Conservation (phyloP, 2,797 vertebrate genomes). For the Dendrocincla fuliginosa region DNA sequence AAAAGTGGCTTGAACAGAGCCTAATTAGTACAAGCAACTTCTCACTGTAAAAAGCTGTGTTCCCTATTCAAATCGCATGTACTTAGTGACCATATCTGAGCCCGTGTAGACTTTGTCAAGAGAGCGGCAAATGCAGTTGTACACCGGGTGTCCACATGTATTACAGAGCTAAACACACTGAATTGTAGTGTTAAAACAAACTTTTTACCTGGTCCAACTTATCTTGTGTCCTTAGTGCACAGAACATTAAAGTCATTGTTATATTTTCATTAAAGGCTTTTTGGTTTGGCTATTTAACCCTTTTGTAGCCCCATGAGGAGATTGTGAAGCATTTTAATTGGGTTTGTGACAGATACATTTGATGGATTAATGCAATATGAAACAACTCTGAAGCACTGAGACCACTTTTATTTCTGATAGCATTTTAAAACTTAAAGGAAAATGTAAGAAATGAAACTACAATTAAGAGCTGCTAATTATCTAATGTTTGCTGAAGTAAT, state of each 20-base stretch:
- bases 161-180: not conserved
- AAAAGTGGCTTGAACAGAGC: not conserved
- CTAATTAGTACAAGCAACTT: not conserved
- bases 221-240: not conserved
- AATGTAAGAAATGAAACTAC: not conserved
- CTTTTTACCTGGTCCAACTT: not conserved
- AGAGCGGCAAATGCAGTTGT: not conserved
- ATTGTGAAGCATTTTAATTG: not conserved
- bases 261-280: not conserved
- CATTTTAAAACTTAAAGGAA: not conserved
- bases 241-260: not conserved
- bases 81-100: not conserved
- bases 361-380: not conserved
- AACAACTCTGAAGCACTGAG: not conserved
- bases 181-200: not conserved
- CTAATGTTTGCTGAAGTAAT: constrained; percentile 27
- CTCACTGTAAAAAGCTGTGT: not conserved
- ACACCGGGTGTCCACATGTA: not conserved
- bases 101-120: not conserved
- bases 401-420: not conserved
- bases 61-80: not conserved
- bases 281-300: not conserved
- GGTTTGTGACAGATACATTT: not conserved
- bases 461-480: not conserved
- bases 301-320: not conserved